These are phyloP conservation scores for Metopia argyrocephala DNA, from an alignment of 2,888 invertebrate genomes.

Conservation along the genomic window DNA sequence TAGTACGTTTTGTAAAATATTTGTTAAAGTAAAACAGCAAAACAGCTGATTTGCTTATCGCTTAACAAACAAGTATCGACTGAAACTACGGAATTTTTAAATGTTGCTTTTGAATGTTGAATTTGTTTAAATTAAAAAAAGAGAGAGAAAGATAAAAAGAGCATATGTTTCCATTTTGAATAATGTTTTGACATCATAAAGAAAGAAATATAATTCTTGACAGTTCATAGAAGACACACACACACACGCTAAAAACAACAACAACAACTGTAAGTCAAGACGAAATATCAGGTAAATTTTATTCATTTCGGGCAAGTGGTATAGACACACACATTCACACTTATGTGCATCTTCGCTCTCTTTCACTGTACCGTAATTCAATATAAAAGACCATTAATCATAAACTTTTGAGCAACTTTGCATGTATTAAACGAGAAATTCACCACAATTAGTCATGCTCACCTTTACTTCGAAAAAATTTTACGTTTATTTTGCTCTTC, in stretches of 20 bases:
- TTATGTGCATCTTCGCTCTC: conserved; percentile 17
- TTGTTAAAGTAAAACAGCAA: not conserved
- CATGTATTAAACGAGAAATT: conserved; percentile 7
- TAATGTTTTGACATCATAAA: conserved; percentile 63
- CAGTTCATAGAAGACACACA: conserved; percentile 16
- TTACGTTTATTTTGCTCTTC: conserved; percentile 4
- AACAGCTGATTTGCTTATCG: conserved; percentile 46
- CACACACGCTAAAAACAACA: not conserved
- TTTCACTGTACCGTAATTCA: conserved; percentile 20
- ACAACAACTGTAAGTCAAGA: not conserved
- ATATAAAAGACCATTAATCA: conserved; percentile 29
- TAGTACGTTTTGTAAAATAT: not conserved
- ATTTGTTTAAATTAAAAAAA: not conserved
- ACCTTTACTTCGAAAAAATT: conserved; percentile 5
- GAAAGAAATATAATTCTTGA: conserved; percentile 46
- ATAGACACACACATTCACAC: not conserved
- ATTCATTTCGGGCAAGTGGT: conserved; percentile 36
- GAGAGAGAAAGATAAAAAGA: not conserved
- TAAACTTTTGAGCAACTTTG: not conserved
- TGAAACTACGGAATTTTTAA: conserved; percentile 11
- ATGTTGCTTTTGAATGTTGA: not conserved
- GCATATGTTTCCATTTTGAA: conserved; percentile 71
- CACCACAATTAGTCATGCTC: conserved; percentile 32
- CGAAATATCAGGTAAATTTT: conserved; percentile 42
- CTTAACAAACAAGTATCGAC: not conserved